Evolutionary conservation across 2,888 invertebrate species (phyloP).

Genomic region (Ormyrus labotus): DNA sequence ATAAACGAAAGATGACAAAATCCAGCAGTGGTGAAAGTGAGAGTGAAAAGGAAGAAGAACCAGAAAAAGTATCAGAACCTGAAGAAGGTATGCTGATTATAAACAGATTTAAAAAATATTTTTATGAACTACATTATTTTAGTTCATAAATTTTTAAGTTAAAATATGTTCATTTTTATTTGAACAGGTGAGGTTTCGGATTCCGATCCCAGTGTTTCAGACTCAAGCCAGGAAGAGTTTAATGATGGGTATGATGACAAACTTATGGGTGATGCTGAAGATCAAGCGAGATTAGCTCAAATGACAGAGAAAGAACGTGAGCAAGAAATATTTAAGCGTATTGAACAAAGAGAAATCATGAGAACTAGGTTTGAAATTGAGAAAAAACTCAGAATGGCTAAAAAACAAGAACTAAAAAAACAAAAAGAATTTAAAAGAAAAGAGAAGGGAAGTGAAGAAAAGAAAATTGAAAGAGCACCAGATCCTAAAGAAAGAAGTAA

Average conservation of each 20-base stretch:
- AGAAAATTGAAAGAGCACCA: slow-evolving; percentile 76
- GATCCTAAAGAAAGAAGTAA: slow-evolving; percentile 88
- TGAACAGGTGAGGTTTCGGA: slow-evolving; percentile 87
- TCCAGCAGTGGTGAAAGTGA: slow-evolving; percentile 75
- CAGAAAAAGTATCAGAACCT: slow-evolving; percentile 89
- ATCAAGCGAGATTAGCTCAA: slow-evolving; percentile 90
- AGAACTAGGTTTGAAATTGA: slow-evolving; percentile 97
- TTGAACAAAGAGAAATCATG: slow-evolving; percentile 95
- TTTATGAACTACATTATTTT: not conserved
- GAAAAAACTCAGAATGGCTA: slow-evolving; percentile 91
- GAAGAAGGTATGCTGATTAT: slow-evolving; percentile 82
- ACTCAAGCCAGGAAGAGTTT: slow-evolving; percentile 89
- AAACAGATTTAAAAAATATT: not conserved
- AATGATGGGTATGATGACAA: slow-evolving; percentile 98
- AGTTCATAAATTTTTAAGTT: not conserved
- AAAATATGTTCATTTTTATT: slow-evolving; percentile 20
- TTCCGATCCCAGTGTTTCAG: slow-evolving; percentile 79
- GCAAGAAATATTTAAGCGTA: slow-evolving; percentile 96
- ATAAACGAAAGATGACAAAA: slow-evolving; percentile 75
- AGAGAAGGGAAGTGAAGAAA: slow-evolving; percentile 75
- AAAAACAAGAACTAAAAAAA: slow-evolving; percentile 84
- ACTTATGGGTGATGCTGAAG: slow-evolving; percentile 97
- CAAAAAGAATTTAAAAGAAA: slow-evolving; percentile 76
- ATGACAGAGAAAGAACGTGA: slow-evolving; percentile 98
- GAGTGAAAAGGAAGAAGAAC: slow-evolving; percentile 78